Evolutionary conservation across 2,888 invertebrate genomes (phyloP).

Genomic region (Aleiodes alternator): DNA sequence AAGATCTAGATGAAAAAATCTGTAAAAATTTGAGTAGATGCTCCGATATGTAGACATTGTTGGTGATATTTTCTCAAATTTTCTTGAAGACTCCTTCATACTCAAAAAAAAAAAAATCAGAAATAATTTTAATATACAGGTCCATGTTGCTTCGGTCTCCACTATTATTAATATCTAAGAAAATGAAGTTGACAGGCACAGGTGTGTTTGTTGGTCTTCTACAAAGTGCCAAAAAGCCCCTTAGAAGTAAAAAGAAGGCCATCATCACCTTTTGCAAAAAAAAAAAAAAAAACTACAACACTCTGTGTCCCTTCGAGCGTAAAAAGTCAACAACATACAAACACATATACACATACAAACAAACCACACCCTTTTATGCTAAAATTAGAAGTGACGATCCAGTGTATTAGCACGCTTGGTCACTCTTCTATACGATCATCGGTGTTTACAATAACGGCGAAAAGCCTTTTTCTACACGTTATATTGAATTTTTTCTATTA

Average conservation of each 20-base stretch:
- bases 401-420: slow-evolving; percentile 67
- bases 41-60: too few relatives aligned
- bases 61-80: too few relatives aligned
- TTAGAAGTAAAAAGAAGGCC: not conserved
- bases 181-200: slow-evolving; percentile 12
- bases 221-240: slow-evolving; percentile 1
- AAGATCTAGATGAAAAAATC: too few relatives aligned
- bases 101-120: too few relatives aligned
- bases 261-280: slow-evolving; percentile 45
- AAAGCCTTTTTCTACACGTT: slow-evolving; percentile 33
- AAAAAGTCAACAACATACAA: slow-evolving; percentile 36
- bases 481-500: not conserved
- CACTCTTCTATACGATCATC: slow-evolving; percentile 50
- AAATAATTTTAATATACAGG: too few relatives aligned
- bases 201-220: not conserved
- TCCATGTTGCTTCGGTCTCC: too few relatives aligned
- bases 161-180: not conserved
- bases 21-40: too few relatives aligned
- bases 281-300: slow-evolving; percentile 24
- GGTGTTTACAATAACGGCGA: slow-evolving; percentile 30
- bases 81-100: too few relatives aligned
- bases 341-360: slow-evolving; percentile 43
- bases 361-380: slow-evolving; percentile 70
- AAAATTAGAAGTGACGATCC: slow-evolving; percentile 72
- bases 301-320: slow-evolving; percentile 53